Conservation (phyloP, 2,797 vertebrate genomes). For the Sebastolobus alascanus region DNA sequence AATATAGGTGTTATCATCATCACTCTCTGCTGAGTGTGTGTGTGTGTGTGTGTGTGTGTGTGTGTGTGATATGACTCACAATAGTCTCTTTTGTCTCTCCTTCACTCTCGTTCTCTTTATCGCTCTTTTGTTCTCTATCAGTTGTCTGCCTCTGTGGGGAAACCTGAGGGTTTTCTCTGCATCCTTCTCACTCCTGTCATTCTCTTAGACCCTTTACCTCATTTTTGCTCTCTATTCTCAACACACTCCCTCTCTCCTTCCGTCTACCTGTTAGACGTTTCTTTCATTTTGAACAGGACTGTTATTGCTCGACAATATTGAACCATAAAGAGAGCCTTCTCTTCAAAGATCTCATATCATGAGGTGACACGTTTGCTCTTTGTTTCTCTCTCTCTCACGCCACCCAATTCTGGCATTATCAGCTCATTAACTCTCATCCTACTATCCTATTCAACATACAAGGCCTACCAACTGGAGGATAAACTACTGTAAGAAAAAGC, state of each 20-base stretch:
- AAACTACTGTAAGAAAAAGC: too few relatives aligned
- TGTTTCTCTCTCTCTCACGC: neutral
- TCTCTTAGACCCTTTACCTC: neutral
- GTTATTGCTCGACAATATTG: constrained; percentile 46
- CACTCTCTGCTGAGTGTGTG: constrained; percentile 8
- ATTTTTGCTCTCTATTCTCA: neutral
- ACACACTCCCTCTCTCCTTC: neutral
- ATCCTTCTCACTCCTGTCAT: constrained; percentile 1
- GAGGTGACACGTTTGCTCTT: constrained; percentile 15
- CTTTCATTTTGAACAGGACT: constrained; percentile 36
- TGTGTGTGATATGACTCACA: constrained; percentile 25
- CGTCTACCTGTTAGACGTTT: constrained; percentile 17
- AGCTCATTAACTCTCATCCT: too few relatives aligned
- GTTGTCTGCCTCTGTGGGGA: constrained; percentile 18
- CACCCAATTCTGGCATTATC: too few relatives aligned
- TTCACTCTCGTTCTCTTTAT: constrained; percentile 19
- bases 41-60: neutral
- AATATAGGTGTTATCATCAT: constrained; percentile 35
- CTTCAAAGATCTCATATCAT: constrained; percentile 31
- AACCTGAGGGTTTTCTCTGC: constrained; percentile 20
- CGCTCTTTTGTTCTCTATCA: constrained; percentile 21
- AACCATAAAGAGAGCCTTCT: constrained; percentile 24
- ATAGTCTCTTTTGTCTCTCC: constrained; percentile 20
- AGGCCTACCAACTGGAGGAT: too few relatives aligned
- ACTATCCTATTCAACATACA: too few relatives aligned